Base-by-base conservation (phyloP, 2,797 vertebrate genomes). In the Enteromius anoplus region DNA sequence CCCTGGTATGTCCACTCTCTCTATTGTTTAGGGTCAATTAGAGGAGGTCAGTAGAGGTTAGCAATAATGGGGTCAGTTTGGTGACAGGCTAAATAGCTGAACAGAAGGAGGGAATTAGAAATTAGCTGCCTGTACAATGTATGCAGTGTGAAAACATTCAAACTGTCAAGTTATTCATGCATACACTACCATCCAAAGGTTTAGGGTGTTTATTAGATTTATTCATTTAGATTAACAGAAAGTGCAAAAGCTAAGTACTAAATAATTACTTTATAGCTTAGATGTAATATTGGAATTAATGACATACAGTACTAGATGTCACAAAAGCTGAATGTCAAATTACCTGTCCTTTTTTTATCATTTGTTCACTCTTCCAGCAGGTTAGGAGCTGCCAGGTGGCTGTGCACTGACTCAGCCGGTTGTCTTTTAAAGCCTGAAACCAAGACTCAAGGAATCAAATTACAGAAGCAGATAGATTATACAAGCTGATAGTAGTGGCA, bases 361-460 rank as follows among this genome's bases (percentile, higher is more conserved):
- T 91, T 1, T 94, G 89, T 80, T 95, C 94, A 75, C 94, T 95
- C 86, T 92, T 95, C 94, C 94, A 95, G 51, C 91, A 93, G 17
- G 92, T 94, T n/a, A 95, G 89, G 58, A 94, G 90, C 86, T 95
- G 93, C 94, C 94, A 95, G 85, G 91, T 92, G 79, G 90, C 92
- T 3, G 88, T 81, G 78, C 90, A 90, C 87, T 95, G 91, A 60
- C 91, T 87, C 78, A 95, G 91, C 77, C 73, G 91, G 86, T 88
- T 91, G 42, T 93, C 91, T 47, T 87, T 85, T 0, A 95, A 90
- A 75, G 87, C 88, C 94, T 95, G 12, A 66, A 40, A 86, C 51
- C 78, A 65, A 73, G 6, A 84, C 23, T 21, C 0, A 3, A n/a
- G 47, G 60, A 40, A 53, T 75, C 5, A 29, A 26, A 37, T 70